Evolutionary conservation across 2,797 vertebrate genomes (phyloP).

Genomic region (Trichosurus vulpecula): DNA sequence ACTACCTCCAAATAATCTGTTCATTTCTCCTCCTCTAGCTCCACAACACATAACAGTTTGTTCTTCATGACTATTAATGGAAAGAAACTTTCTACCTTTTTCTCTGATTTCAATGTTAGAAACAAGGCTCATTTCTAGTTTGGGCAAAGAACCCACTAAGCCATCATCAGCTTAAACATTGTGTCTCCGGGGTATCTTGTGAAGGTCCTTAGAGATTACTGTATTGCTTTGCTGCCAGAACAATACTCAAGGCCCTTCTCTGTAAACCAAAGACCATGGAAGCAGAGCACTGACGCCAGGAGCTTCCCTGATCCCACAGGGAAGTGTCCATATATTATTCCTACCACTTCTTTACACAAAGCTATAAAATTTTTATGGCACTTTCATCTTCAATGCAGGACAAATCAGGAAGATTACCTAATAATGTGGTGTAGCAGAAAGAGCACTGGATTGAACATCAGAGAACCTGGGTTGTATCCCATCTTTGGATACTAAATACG

Average conservation of each 20-base stretch:
- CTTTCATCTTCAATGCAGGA: background rate
- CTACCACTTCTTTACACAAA: constrained; percentile 33
- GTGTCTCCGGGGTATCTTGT: background rate
- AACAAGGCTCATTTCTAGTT: background rate
- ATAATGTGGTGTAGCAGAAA: background rate
- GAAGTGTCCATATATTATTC: background rate
- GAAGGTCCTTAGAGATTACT: background rate
- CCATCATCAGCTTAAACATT: background rate
- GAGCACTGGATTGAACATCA: background rate
- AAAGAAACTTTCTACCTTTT: background rate
- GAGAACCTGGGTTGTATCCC: background rate
- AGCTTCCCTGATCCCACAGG: background rate
- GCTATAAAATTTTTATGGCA: constrained; percentile 24
- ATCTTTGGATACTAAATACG: background rate
- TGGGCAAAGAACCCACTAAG: constrained; percentile 25
- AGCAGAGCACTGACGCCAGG: constrained; percentile 17
- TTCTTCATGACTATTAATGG: background rate
- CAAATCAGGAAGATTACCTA: background rate
- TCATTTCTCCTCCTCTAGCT: background rate
- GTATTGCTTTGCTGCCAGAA: background rate
- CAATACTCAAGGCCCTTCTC: background rate
- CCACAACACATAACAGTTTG: background rate
- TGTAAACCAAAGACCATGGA: constrained; percentile 21
- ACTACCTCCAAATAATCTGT: background rate
- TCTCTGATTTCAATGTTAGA: background rate